Percentiles rank a stretch among this genome's conserved stretches.
phyloP scores from a whole-genome alignment of 2,797 vertebrate species.

The Aselliscus stoliczkanus region DNA sequence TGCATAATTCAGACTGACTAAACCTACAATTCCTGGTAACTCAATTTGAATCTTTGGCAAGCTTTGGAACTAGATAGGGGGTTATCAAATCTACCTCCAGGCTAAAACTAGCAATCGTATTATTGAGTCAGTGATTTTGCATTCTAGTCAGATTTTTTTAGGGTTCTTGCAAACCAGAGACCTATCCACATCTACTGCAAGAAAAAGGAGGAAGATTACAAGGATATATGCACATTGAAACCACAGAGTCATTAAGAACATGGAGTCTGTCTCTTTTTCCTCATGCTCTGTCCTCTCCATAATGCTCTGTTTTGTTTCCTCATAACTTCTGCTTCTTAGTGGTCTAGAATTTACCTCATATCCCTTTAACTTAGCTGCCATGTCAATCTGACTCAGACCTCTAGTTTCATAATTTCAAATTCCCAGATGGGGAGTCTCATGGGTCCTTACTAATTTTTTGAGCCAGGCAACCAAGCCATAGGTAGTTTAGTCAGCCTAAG shows the following conservation, averaged over 20 bases:
- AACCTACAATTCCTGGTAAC: conserved; percentile 15
- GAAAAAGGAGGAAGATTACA: background rate
- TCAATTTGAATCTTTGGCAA: conserved; percentile 57
- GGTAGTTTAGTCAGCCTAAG: background rate
- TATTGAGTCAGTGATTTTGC: background rate
- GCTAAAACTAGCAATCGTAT: background rate
- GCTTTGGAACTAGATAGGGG: conserved; percentile 1
- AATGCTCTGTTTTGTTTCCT: background rate
- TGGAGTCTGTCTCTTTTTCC: background rate
- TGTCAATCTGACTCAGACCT: background rate
- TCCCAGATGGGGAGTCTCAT: background rate
- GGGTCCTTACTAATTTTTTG: background rate
- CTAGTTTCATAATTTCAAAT: conserved; percentile 4
- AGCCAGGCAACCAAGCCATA: background rate
- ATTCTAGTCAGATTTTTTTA: conserved; percentile 4
- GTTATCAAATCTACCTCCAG: background rate
- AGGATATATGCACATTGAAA: background rate
- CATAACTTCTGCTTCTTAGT: background rate
- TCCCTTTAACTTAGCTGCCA: background rate
- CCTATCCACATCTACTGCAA: background rate
- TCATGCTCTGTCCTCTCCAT: background rate
- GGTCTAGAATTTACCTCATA: background rate
- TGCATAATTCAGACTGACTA: conserved; percentile 59
- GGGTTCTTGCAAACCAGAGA: background rate
- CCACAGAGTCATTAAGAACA: background rate